Conservation (phyloP, 1,140 invertebrate species). For the Globodera rostochiensis region DNA sequence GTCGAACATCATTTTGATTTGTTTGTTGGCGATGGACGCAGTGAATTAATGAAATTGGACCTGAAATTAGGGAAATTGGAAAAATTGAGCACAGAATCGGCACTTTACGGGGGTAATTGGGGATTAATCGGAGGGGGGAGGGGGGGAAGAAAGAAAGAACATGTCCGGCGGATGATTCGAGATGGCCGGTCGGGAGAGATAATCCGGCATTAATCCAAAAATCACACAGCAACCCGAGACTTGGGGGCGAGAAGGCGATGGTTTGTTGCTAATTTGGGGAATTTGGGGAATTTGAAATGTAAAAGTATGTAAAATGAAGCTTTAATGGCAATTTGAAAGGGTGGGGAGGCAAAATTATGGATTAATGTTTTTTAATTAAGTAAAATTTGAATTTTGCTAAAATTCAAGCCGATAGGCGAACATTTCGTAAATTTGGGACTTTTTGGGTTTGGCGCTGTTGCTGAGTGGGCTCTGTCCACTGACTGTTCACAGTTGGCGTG, state of each 20-base stretch:
- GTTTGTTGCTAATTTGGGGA: neutral
- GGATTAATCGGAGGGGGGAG: conserved; percentile 2
- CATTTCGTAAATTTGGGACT: no score
- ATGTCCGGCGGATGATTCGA: neutral
- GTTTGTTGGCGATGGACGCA: no score
- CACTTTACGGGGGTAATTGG: conserved; percentile 14
- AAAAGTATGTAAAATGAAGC: no score
- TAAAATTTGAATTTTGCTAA: no score
- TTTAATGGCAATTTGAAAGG: neutral
- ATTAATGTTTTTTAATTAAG: neutral
- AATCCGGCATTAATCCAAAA: neutral
- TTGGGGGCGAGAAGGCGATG: neutral
- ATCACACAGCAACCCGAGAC: neutral
- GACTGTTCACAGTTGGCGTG: neutral
- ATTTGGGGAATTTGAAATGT: no score
- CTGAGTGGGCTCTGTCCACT: neutral
- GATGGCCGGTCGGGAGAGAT: neutral
- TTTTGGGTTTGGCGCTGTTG: neutral
- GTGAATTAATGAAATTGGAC: neutral
- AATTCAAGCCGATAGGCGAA: no score
- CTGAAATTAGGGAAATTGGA: neutral
- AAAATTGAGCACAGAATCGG: neutral
- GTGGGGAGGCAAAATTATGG: neutral
- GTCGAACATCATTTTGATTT: conserved; percentile 24
- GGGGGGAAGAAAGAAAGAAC: neutral